Conservation (phyloP, 2,888 invertebrate species). For the Parascotia fuliginaria region DNA sequence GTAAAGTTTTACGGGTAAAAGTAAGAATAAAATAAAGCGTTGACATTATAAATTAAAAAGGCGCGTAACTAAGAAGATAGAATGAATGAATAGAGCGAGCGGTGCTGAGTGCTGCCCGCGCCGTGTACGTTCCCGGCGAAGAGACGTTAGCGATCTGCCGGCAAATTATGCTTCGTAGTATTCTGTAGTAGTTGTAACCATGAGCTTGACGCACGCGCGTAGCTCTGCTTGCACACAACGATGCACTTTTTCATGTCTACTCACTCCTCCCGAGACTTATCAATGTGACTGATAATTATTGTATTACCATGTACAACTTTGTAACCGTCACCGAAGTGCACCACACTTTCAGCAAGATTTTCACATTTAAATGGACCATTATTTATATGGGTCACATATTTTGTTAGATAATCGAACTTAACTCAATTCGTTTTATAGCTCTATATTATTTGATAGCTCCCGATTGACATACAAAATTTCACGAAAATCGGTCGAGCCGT, state of each 20-base stretch:
- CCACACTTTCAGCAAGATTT: no score
- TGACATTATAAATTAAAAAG: neutral
- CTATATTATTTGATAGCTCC: no score
- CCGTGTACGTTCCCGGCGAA: neutral
- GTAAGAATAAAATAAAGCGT: neutral
- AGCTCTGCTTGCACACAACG: neutral
- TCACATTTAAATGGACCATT: no score
- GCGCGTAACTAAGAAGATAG: neutral
- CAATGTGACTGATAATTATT: constrained; percentile 9
- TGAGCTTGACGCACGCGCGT: constrained; percentile 3
- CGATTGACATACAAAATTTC: no score
- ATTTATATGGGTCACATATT: no score
- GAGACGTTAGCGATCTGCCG: neutral
- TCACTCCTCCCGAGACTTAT: neutral
- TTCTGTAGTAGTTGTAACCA: neutral
- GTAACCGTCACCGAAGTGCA: constrained; percentile 1
- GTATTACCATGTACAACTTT: constrained; percentile 4
- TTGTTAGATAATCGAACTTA: no score
- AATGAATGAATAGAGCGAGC: neutral
- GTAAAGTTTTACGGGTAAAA: neutral
- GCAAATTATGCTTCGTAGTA: neutral
- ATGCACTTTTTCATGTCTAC: neutral
- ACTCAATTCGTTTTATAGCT: no score
- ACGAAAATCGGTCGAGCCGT: no score
- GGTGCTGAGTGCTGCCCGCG: neutral